Evolutionary conservation across 2,113 vertebrate species (phyloP).

Genomic region (Microtus pennsylvanicus): DNA sequence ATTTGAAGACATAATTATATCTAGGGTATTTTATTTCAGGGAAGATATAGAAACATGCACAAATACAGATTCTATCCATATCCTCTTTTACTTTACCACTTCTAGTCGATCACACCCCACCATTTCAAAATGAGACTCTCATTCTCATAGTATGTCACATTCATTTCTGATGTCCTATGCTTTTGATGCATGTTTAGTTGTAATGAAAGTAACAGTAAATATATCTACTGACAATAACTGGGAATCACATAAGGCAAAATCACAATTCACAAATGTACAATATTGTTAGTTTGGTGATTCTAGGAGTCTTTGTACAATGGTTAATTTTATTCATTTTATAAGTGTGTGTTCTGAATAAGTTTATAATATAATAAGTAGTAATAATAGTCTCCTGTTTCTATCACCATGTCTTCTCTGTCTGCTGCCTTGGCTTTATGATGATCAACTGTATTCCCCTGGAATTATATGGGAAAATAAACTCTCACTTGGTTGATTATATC

Average conservation of each 20-base stretch:
- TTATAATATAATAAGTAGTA: too few relatives aligned
- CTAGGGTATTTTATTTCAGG: neutral
- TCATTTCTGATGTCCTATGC: neutral
- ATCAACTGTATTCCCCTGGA: neutral
- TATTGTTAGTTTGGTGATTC: neutral
- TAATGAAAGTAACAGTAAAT: neutral
- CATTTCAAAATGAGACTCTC: neutral
- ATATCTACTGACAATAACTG: neutral
- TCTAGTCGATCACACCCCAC: neutral
- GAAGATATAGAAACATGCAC: neutral
- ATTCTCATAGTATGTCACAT: neutral
- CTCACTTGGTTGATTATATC: too few relatives aligned
- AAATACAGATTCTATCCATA: neutral
- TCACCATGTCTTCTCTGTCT: neutral
- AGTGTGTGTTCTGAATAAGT: neutral
- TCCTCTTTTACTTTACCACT: neutral
- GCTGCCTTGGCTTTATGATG: neutral
- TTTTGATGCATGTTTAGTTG: neutral
- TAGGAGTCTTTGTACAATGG: neutral
- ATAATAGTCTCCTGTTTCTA: too few relatives aligned
- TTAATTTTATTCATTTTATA: neutral
- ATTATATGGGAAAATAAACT: neutral
- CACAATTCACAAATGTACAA: neutral
- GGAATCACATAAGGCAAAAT: neutral
- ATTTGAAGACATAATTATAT: neutral